Evolutionary conservation across 2,797 vertebrate species (phyloP), one percentile per base, ranked within the genome.

Genomic region (Cynopterus sphinx): DNA sequence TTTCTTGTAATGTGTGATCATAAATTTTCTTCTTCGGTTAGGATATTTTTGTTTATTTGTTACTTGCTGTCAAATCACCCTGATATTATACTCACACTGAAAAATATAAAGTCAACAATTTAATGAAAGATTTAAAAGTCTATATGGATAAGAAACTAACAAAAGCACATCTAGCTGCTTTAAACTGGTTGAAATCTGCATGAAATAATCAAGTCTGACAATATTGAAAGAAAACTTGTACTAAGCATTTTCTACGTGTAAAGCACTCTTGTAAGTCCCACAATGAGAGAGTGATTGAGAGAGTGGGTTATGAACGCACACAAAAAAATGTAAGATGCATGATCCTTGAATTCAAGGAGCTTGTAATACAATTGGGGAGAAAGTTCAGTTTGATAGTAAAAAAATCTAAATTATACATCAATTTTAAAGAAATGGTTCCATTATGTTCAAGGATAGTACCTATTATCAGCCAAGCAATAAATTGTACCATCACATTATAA

Each of bases 381-480:
- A 93, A 49, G 73, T 82, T 79, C 33, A 22, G 6, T 78, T 82
- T 78, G 31, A 36, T 13, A n/a, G 55, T 86, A 82, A 88, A 77
- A 77, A 86, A 83, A 49, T 93, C 49, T 91, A 94, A 79, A 39
- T 79, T 21, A 28, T 59, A n/a, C 19, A 57, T 83, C 55, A 36
- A 16, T 89, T 78, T 90, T 88, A 78, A 86, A 68, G 43, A 91
- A 84, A 10, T 41, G n/a, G 5, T 21, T 71, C 49, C 36, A 68
- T 81, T 88, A 67, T 85, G 70, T 91, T 93, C 91, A 86, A 92
- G 17, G 61, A 77, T 46, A 21, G 12, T 31, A 89, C 7, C 55
- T 86, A 59, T 87, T 78, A 43, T 68, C 57, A 86, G 55, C 53
- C 85, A 92, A 59, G n/a, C 81, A 49, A 65, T 59, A 94, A 81